Evolutionary conservation across 2,113 vertebrate species (phyloP).

Genomic region (Fulmarus glacialis): DNA sequence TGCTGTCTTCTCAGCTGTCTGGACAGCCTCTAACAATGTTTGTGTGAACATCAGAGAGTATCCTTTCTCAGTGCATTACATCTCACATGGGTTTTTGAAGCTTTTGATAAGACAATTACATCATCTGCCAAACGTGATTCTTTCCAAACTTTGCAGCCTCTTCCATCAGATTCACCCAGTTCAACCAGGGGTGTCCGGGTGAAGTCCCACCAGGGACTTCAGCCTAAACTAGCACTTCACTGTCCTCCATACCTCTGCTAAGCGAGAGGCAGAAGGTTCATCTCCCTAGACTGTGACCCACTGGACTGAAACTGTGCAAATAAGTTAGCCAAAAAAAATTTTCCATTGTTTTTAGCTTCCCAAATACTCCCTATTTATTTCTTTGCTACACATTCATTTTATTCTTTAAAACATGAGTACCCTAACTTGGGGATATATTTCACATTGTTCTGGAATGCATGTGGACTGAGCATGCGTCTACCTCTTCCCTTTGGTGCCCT

Average conservation of each 20-base stretch:
- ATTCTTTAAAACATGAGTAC: neutral
- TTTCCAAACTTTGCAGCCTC: neutral
- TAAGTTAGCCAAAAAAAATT: rapidly evolving
- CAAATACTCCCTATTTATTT: neutral
- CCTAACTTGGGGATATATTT: neutral
- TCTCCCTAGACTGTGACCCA: neutral
- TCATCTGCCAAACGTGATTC: neutral
- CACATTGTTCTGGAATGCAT: neutral
- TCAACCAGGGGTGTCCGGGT: too few relatives aligned
- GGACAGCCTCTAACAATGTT: neutral
- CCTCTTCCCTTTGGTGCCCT: neutral
- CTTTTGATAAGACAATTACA: neutral
- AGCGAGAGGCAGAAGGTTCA: neutral
- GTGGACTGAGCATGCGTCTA: neutral
- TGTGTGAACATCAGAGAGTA: neutral
- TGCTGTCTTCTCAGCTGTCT: neutral
- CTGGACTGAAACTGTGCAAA: neutral
- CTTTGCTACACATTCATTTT: neutral
- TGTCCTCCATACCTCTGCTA: neutral
- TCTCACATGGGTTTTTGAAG: neutral
- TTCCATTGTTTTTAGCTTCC: neutral
- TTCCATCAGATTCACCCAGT: neutral
- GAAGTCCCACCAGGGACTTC: neutral
- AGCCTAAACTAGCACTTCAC: neutral
- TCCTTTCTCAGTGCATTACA: neutral